phyloP scores from a whole-genome alignment of 1,140 invertebrate species.

The Diplogasteroides magnus region DNA sequence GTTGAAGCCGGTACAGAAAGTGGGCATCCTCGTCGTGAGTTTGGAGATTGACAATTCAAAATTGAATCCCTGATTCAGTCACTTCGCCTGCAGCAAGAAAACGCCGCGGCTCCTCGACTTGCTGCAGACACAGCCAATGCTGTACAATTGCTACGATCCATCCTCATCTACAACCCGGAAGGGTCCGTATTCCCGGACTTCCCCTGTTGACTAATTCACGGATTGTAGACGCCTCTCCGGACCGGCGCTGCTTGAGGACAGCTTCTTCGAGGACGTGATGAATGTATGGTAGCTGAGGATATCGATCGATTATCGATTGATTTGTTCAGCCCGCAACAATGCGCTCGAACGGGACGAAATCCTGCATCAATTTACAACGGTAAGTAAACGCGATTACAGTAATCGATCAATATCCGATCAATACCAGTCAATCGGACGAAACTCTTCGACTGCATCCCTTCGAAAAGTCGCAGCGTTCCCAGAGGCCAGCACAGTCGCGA shows the following conservation, averaged over 20 bases:
- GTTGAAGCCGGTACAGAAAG: background rate
- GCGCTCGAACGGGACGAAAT: no score
- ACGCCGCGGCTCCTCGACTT: background rate
- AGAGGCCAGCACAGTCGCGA: no score
- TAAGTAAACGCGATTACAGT: no score
- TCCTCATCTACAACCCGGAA: constrained; percentile 34
- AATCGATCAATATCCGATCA: no score
- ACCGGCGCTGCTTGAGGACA: constrained; percentile 19
- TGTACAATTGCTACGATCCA: constrained; percentile 24
- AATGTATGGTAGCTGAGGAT: no score
- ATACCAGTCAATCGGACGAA: no score
- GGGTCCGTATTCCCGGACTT: background rate
- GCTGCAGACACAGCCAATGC: constrained; percentile 10
- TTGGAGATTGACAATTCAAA: background rate
- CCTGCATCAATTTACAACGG: no score
- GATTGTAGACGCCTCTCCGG: constrained; percentile 20
- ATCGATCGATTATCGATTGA: no score
- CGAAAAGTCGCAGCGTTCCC: no score
- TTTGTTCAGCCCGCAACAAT: no score
- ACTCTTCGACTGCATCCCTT: no score
- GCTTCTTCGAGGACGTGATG: constrained; percentile 29
- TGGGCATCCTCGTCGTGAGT: background rate
- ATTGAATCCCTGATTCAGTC: background rate
- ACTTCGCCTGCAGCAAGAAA: background rate
- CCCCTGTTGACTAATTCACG: background rate